phyloP scores from a whole-genome alignment of 2,113 vertebrate genomes.

The Gallinago undulata region DNA sequence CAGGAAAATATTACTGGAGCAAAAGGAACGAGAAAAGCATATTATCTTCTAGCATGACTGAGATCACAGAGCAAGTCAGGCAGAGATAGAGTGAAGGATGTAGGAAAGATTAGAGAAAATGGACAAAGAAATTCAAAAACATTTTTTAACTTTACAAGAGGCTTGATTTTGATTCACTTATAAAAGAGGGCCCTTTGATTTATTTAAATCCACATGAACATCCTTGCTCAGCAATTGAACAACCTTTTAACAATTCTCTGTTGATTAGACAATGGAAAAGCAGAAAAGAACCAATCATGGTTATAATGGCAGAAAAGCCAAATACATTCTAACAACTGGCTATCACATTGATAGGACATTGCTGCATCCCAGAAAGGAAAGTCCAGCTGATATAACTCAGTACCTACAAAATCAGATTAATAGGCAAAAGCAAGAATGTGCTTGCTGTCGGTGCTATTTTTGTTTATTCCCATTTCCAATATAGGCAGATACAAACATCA shows the following conservation, averaged over 20 bases:
- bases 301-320: constrained; percentile 6
- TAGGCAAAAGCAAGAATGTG: background rate
- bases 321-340: constrained; percentile 3
- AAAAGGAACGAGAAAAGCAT: constrained; percentile 13
- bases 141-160: constrained; percentile 53
- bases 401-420: background rate
- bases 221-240: constrained; percentile 10
- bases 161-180: constrained; percentile 61
- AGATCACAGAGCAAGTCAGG: constrained; percentile 26
- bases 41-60: background rate
- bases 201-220: constrained; percentile 47
- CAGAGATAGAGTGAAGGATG: background rate
- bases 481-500: background rate
- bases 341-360: background rate
- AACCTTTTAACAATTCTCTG: constrained; percentile 56
- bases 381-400: background rate
- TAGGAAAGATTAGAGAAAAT: constrained; percentile 31
- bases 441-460: background rate
- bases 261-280: constrained; percentile 54
- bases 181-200: constrained; percentile 28
- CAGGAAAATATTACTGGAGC: background rate
- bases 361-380: background rate
- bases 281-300: constrained; percentile 40
- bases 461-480: background rate
- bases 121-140: constrained; percentile 43